phyloP scores from a whole-genome alignment of 1,140 invertebrate genomes.

The Thereuonema tuberculata region DNA sequence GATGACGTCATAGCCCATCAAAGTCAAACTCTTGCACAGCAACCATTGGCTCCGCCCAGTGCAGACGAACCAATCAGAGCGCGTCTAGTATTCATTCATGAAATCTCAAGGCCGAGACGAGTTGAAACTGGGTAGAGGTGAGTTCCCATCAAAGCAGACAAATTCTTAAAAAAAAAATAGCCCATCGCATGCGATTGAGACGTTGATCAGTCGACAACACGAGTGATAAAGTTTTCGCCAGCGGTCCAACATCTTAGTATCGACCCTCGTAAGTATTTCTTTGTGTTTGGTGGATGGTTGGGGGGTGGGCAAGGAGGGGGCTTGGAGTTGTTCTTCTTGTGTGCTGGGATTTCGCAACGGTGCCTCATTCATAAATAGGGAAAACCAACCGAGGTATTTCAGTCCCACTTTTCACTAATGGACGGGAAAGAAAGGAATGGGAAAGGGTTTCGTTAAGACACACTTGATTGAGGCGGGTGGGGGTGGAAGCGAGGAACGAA shows the following conservation, averaged over 20 bases:
- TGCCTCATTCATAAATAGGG: not conserved
- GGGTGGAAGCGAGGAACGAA: not conserved
- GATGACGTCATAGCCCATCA: no score
- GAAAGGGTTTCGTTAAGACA: not conserved
- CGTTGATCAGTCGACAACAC: not conserved
- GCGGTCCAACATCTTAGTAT: not conserved
- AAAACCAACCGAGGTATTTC: not conserved
- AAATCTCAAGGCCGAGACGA: constrained; percentile 1
- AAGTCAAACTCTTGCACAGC: not conserved
- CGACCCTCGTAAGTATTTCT: not conserved
- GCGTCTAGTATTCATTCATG: not conserved
- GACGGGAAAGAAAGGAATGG: not conserved
- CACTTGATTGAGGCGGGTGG: not conserved
- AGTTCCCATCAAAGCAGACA: not conserved
- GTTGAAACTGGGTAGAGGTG: not conserved
- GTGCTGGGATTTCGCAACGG: not conserved
- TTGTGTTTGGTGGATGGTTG: not conserved
- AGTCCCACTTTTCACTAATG: not conserved
- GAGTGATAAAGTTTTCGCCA: not conserved
- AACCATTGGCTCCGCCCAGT: not conserved
- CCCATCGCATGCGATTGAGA: not conserved
- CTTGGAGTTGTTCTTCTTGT: not conserved
- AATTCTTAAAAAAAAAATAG: not conserved
- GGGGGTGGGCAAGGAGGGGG: not conserved
- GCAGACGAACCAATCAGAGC: not conserved